Evolutionary conservation across 1,140 invertebrate genomes (phyloP).

Genomic region (Cherax quadricarinatus): DNA sequence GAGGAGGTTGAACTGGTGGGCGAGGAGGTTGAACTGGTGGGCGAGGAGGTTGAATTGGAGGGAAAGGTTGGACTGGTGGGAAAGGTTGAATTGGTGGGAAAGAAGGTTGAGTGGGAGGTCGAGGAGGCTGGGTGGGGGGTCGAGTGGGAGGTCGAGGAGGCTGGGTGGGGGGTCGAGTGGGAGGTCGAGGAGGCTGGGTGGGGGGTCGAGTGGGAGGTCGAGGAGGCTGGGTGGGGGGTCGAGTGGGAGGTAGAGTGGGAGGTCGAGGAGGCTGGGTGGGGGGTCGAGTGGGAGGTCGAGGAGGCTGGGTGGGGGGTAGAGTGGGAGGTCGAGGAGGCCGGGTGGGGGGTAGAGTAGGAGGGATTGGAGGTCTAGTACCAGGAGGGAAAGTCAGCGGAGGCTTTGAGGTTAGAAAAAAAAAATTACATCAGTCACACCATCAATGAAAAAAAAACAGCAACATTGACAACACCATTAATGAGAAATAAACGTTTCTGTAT

Average conservation of each 20-base stretch:
- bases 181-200: neutral
- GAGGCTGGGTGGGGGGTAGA: neutral
- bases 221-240: neutral
- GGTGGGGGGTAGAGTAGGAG: neutral
- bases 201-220: neutral
- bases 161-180: neutral
- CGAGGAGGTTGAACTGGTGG: conserved; percentile 27
- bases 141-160: neutral
- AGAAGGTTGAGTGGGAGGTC: neutral
- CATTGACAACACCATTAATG: too few relatives aligned
- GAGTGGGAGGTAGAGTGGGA: neutral
- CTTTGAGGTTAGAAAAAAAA: neutral
- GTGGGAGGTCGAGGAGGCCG: neutral
- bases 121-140: neutral
- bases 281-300: neutral
- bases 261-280: neutral
- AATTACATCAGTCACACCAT: too few relatives aligned
- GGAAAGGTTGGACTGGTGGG: too few relatives aligned
- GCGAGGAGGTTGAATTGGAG: conserved; percentile 9
- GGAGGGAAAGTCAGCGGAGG: neutral
- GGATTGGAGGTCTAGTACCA: neutral
- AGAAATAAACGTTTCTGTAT: too few relatives aligned
- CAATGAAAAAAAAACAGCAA: too few relatives aligned
- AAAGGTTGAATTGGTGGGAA: too few relatives aligned
- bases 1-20: neutral